Evolutionary conservation across 53 echinoderm and acorn worm genomes (phyloP), one percentile per base, ranked within the genome.

Genomic region (Temnopleurus reevesii): DNA sequence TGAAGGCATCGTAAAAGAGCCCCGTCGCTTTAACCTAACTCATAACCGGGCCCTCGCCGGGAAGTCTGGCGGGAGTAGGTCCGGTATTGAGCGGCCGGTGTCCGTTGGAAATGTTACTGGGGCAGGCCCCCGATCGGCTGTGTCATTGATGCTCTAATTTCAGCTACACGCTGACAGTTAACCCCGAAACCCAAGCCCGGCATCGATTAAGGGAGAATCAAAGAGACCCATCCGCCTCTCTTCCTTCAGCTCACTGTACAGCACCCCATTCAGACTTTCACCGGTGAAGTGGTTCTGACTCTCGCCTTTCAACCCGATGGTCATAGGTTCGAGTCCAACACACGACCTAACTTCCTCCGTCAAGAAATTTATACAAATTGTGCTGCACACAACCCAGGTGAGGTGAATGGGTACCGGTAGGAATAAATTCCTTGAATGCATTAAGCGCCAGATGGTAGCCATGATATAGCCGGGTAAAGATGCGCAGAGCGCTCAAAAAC

Each of bases 101-200:
- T 85, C 85, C 85, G 35, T 60, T 85, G 8, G 59, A 60, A 45
- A 85, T 85, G 85, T 85, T 85, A 85, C 85, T 85, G 85, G 85
- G 85, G 23, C 85, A 85, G 8, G 15, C 41, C 4, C n/a, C 8
- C 33, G 41, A 59, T 85, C 85, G 3, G 57, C 85, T 85, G 43
- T 45, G 44, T 5, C 46, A 85, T 60, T 85, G 59, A 85, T 60
- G 85, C 85, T 85, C 85, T 49, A 41, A 61, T 85, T 85, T 60
- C 88, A 87, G 7, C 71, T 51, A 87, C 88, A 87, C 53, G 21
- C 88, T 87, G 88, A 87, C 88, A 87, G 88, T 66, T 87, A 64
- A 87, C 88, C 88, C 88, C 53, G 88, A 66, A 87, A 87, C 35
- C 33, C 36, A 49, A 87, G 51, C 66, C 28, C 53, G 23, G 18